Percentiles rank a stretch among this genome's conserved stretches.
These are phyloP conservation scores for Phragmatobia fuliginosa DNA, from an alignment of 2,888 invertebrate species.

Conservation along the genomic window DNA sequence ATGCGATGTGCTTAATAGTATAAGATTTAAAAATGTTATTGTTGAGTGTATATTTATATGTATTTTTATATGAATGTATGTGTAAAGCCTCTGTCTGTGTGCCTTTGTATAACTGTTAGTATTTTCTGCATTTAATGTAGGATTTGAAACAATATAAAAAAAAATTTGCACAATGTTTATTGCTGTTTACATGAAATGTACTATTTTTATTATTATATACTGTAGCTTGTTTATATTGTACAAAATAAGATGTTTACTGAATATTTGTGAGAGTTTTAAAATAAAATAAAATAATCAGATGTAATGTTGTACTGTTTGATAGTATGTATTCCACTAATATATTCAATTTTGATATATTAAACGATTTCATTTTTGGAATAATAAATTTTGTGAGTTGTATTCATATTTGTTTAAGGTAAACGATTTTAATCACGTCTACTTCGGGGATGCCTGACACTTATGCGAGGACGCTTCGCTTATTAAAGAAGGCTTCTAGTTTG, in stretches of 20 bases:
- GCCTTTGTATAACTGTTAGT: constrained; percentile 24
- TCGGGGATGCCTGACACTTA: background rate
- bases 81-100: constrained; percentile 7
- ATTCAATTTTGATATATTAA: background rate
- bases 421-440: background rate
- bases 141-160: background rate
- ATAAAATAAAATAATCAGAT: background rate
- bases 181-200: background rate
- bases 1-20: background rate
- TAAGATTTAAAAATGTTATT: background rate
- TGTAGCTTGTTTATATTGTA: background rate
- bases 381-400: background rate
- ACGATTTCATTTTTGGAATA: background rate
- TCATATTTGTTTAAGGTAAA: background rate
- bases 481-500: background rate
- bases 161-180: constrained; percentile 5
- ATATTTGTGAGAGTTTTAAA: background rate
- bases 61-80: constrained; percentile 3
- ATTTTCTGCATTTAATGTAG: constrained; percentile 18
- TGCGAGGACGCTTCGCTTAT: no score
- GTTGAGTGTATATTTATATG: background rate
- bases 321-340: background rate
- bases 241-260: background rate
- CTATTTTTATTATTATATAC: background rate
- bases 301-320: background rate